phyloP scores from a whole-genome alignment of 2,797 vertebrate species.

The Arctocebus calabarensis region DNA sequence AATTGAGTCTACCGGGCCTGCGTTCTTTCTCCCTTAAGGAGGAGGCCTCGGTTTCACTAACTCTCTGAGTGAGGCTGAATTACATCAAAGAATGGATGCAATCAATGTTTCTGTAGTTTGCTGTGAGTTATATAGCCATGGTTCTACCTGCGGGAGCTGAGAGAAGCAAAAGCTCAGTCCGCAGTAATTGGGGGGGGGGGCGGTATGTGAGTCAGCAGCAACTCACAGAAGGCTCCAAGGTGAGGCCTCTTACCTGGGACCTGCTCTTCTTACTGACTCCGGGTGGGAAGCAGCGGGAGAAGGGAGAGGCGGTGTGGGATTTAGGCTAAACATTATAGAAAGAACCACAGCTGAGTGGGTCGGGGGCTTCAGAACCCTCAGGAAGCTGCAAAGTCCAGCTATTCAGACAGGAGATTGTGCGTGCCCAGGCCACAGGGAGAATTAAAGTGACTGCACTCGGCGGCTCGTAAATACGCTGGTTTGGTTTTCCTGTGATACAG shows the following conservation, averaged over 20 bases:
- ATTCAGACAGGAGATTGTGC: conserved; percentile 31
- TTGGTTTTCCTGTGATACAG: background rate
- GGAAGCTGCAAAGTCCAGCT: conserved; percentile 50
- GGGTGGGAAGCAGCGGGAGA: rapidly evolving
- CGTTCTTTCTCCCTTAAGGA: background rate
- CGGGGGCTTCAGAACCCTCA: background rate
- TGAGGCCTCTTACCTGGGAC: rapidly evolving
- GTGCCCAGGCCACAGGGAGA: rapidly evolving
- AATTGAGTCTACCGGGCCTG: background rate
- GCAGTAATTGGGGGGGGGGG: rapidly evolving
- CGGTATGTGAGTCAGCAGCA: rapidly evolving
- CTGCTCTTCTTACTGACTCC: background rate
- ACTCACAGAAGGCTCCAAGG: rapidly evolving
- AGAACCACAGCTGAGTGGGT: background rate
- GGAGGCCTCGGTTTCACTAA: background rate
- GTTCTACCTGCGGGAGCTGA: rapidly evolving
- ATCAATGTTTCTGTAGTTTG: rapidly evolving
- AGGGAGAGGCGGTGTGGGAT: too few species aligned
- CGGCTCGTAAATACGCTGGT: background rate
- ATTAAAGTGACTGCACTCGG: rapidly evolving
- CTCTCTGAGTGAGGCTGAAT: background rate
- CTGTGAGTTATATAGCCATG: rapidly evolving
- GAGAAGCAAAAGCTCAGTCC: too few species aligned
- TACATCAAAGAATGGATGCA: background rate
- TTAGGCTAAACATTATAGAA: background rate